A percentile compares a stretch with the other conserved stretches of the same genome.
These are phyloP conservation scores for Erebia ligea DNA, from an alignment of 2,888 invertebrate genomes.

Conservation along the genomic window DNA sequence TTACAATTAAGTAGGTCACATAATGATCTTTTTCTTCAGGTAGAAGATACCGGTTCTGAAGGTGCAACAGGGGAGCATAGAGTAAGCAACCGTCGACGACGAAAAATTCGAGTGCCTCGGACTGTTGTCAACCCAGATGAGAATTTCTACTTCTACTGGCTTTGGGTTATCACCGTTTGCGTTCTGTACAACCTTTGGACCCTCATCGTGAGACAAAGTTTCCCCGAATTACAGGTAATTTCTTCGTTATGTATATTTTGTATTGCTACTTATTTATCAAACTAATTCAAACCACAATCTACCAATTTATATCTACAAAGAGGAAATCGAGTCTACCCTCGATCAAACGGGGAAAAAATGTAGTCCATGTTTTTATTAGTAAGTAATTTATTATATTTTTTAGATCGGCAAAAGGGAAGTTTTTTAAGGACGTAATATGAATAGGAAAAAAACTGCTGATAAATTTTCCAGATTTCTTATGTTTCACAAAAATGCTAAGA, in stretches of 20 bases:
- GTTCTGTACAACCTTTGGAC: slow-evolving; percentile 98
- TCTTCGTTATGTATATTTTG: neutral
- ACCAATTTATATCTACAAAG: neutral
- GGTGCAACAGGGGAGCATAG: slow-evolving; percentile 84
- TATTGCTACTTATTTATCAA: neutral
- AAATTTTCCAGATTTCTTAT: neutral
- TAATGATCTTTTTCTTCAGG: slow-evolving; percentile 51
- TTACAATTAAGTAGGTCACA: neutral
- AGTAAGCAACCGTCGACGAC: slow-evolving; percentile 82
- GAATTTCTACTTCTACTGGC: slow-evolving; percentile 98
- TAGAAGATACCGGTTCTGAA: slow-evolving; percentile 88
- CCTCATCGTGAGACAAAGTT: slow-evolving; percentile 96
- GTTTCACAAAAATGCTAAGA: slow-evolving; percentile 2
- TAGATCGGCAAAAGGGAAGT: neutral
- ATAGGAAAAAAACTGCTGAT: neutral
- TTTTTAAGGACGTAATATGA: neutral
- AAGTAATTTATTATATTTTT: neutral
- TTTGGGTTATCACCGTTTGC: slow-evolving; percentile 93
- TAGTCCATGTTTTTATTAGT: neutral
- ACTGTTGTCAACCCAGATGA: slow-evolving; percentile 97
- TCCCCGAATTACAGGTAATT: slow-evolving; percentile 92
- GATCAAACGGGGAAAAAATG: neutral
- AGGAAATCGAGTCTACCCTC: neutral
- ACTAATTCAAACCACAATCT: neutral
- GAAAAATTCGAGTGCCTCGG: slow-evolving; percentile 88